These are phyloP conservation scores for Glaucomys volans DNA, from an alignment of 2,113 vertebrate species.

Conservation along the genomic window DNA sequence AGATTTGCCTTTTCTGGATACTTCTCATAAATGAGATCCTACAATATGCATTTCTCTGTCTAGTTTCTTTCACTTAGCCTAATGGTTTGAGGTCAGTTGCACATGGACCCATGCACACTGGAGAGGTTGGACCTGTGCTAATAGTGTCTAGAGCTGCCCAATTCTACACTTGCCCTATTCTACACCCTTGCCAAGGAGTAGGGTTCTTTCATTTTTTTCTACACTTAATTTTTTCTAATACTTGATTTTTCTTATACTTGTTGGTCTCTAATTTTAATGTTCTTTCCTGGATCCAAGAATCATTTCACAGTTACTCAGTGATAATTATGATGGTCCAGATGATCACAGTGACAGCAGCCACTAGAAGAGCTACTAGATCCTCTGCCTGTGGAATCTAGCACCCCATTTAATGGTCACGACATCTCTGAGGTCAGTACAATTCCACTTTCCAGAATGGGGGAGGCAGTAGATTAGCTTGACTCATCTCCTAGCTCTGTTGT, in stretches of 20 bases:
- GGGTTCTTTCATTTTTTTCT: neutral
- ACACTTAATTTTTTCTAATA: no score
- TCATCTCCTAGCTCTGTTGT: neutral
- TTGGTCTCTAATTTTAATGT: neutral
- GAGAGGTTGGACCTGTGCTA: constrained; percentile 67
- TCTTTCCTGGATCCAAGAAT: neutral
- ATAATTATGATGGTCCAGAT: neutral
- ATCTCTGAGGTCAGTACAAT: neutral
- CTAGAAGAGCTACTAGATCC: neutral
- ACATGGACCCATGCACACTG: constrained; percentile 64
- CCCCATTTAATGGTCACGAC: neutral
- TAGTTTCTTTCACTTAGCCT: neutral
- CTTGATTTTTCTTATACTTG: no score
- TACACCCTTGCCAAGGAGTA: neutral
- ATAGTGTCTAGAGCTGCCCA: constrained; percentile 21
- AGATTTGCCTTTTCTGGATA: neutral
- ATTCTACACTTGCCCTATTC: neutral
- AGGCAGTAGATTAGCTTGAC: neutral
- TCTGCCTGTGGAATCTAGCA: neutral
- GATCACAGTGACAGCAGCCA: neutral
- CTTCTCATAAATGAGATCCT: neutral
- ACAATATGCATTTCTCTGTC: neutral
- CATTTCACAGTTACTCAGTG: neutral
- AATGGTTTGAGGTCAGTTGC: neutral
- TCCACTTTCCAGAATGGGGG: neutral